Evolutionary conservation across 1,140 invertebrate species (phyloP).

Genomic region (Drosophila yakuba): DNA sequence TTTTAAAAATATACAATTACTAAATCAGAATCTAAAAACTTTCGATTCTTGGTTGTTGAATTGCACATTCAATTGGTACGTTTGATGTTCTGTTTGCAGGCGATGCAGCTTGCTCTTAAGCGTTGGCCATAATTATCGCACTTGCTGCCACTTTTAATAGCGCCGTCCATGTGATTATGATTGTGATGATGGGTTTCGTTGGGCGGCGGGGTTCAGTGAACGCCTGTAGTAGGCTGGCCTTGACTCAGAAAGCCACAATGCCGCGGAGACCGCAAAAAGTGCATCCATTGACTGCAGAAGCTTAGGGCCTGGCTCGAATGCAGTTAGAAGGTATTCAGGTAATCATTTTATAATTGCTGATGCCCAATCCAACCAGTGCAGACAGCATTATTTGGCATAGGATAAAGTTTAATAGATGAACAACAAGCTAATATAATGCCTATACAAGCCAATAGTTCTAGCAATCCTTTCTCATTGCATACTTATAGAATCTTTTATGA

Average conservation of each 20-base stretch:
- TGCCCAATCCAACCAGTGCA: neutral
- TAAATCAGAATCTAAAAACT: neutral
- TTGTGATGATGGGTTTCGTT: conserved; percentile 14
- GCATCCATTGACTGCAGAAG: conserved; percentile 31
- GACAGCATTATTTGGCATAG: too few species aligned
- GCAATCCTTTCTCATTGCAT: too few species aligned
- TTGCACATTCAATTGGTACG: conserved; percentile 13
- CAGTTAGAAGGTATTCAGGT: neutral
- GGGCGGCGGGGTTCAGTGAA: conserved; percentile 27
- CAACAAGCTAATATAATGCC: too few species aligned
- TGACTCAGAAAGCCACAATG: conserved; percentile 67
- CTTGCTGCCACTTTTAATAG: conserved; percentile 39
- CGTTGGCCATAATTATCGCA: conserved; percentile 59
- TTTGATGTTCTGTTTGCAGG: neutral
- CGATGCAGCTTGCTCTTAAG: conserved; percentile 15
- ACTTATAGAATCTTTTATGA: too few species aligned
- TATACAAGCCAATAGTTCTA: too few species aligned
- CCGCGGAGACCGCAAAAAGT: conserved; percentile 56
- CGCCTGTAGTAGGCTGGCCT: conserved; percentile 40
- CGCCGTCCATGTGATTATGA: neutral
- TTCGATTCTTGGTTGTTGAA: neutral
- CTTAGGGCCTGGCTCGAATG: neutral
- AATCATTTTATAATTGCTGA: neutral
- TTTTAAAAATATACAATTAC: too few species aligned
- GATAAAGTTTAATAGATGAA: too few species aligned